These are phyloP conservation scores for Polydrusus cervinus DNA, from an alignment of 2,888 invertebrate genomes.

Conservation along the genomic window DNA sequence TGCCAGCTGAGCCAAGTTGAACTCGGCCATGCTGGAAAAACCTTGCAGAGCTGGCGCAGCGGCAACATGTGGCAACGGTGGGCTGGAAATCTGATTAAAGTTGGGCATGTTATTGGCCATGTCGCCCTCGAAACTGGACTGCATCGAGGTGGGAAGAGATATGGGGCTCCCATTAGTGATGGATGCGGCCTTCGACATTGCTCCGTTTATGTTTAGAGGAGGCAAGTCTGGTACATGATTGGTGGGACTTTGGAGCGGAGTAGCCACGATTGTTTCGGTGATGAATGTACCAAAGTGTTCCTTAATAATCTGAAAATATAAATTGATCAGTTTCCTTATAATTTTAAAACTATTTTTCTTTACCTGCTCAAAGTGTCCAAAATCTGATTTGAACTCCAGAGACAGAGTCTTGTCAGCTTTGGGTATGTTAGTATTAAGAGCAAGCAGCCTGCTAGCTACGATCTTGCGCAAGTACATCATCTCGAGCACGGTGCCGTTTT, in stretches of 20 bases:
- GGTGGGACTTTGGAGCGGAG: conserved; percentile 70
- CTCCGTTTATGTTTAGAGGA: conserved; percentile 64
- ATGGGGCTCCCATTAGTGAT: conserved; percentile 82
- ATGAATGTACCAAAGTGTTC: conserved; percentile 82
- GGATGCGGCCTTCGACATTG: conserved; percentile 64
- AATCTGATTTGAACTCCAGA: conserved; percentile 87
- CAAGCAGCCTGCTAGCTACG: conserved; percentile 84
- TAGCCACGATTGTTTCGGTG: conserved; percentile 73
- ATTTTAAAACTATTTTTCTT: not conserved
- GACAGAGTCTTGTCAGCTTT: conserved; percentile 86
- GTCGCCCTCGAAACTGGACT: conserved; percentile 87
- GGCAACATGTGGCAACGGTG: conserved; percentile 61
- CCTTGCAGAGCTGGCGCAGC: conserved; percentile 72
- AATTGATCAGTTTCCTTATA: no score
- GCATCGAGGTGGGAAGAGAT: conserved; percentile 80
- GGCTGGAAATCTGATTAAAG: conserved; percentile 63
- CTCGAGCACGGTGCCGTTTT: conserved; percentile 89
- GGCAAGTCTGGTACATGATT: conserved; percentile 68
- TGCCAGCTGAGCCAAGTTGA: conserved; percentile 88
- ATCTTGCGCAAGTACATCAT: conserved; percentile 83
- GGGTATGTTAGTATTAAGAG: conserved; percentile 87
- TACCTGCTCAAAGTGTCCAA: conserved; percentile 82
- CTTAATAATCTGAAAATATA: conserved; percentile 74
- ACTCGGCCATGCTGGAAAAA: conserved; percentile 86
- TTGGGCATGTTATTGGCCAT: conserved; percentile 70